phyloP scores from a whole-genome alignment of 2,113 vertebrate genomes.

The Caloenas nicobarica region DNA sequence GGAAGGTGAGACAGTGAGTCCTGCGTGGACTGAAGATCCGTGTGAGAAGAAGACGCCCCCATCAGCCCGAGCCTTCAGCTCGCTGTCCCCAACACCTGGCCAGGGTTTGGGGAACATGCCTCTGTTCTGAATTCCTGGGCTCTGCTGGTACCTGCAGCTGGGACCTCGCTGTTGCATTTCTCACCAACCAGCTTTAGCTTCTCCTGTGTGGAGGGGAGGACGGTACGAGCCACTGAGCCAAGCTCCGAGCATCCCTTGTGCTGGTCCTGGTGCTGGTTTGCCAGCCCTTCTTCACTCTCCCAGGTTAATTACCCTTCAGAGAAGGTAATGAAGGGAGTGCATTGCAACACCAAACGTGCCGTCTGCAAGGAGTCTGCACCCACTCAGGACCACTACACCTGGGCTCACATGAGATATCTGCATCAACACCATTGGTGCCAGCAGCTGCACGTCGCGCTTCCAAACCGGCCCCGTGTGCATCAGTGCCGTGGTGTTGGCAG shows the following conservation, averaged over 20 bases:
- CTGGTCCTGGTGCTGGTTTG: background rate
- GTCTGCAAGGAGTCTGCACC: background rate
- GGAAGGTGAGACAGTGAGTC: background rate
- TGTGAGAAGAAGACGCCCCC: background rate
- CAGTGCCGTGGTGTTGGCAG: background rate
- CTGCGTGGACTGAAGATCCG: background rate
- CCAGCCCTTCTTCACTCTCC: fast-evolving
- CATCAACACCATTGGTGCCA: background rate
- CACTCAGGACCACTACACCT: background rate
- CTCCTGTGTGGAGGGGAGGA: background rate
- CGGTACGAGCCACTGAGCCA: fast-evolving
- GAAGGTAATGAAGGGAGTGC: background rate
- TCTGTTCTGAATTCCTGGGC: background rate
- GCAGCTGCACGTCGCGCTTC: too few relatives aligned
- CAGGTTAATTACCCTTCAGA: background rate
- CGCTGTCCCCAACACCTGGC: background rate
- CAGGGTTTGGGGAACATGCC: background rate
- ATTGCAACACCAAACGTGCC: fast-evolving
- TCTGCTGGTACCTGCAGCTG: background rate
- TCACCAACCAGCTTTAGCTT: background rate
- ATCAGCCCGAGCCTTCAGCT: background rate
- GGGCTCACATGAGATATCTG: background rate
- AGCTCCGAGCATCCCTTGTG: background rate
- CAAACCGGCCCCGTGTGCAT: background rate
- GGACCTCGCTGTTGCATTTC: background rate